A percentile compares a stretch with the other conserved stretches of the same genome.
phyloP scores from a whole-genome alignment of 2,797 vertebrate genomes.

The Falco cherrug region DNA sequence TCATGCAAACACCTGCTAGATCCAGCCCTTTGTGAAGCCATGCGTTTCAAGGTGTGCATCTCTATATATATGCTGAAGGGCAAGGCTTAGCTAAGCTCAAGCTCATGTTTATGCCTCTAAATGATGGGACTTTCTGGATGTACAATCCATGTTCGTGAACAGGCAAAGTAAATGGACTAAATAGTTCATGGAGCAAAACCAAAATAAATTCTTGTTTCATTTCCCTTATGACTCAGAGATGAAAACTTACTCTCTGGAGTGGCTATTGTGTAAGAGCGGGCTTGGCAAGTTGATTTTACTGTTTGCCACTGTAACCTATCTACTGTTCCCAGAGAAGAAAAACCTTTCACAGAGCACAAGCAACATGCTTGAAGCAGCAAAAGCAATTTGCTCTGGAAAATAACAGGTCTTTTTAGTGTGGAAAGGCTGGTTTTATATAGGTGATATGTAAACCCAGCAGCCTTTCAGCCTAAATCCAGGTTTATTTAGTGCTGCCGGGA shows the following conservation, averaged over 20 bases:
- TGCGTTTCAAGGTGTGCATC: neutral
- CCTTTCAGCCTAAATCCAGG: neutral
- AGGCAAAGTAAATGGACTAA: neutral
- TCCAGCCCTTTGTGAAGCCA: neutral
- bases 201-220: constrained; percentile 10
- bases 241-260: neutral
- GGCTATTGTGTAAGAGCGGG: neutral
- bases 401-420: fast-evolving
- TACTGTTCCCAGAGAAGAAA: neutral
- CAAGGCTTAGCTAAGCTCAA: neutral
- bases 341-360: neutral
- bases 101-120: neutral
- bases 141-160: neutral
- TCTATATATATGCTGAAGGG: neutral
- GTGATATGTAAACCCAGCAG: neutral
- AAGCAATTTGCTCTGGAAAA: neutral
- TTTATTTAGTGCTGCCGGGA: neutral
- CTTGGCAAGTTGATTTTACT: neutral
- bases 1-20: fast-evolving
- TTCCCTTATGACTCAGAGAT: constrained; percentile 54
- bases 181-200: neutral
- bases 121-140: neutral
- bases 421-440: neutral
- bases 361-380: neutral
- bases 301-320: neutral